A percentile compares a stretch with the other conserved stretches of the same genome.
phyloP scores from a whole-genome alignment of 2,888 invertebrate genomes.

The Antheraea assamensis region DNA sequence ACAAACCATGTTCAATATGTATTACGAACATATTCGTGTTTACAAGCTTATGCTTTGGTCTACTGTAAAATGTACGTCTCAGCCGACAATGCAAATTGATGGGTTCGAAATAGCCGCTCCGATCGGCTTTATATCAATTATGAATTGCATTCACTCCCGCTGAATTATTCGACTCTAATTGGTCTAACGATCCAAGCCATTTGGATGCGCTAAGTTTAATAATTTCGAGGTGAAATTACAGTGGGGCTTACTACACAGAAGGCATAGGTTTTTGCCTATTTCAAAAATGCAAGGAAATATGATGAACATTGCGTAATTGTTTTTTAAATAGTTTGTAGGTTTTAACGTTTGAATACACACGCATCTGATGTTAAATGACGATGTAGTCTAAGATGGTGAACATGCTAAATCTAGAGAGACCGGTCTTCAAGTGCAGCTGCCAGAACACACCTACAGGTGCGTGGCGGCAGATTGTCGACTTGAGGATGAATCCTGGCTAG shows the following conservation, averaged over 20 bases:
- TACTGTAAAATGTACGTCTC: neutral
- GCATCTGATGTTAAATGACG: too few species aligned
- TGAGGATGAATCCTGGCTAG: too few species aligned
- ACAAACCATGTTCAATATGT: too few species aligned
- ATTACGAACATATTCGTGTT: neutral
- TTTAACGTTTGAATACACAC: too few species aligned
- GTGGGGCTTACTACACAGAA: neutral
- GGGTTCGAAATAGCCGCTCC: constrained; percentile 37
- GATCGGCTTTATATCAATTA: constrained; percentile 30
- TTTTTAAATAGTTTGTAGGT: too few species aligned
- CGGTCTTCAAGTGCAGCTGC: too few species aligned
- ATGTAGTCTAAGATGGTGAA: too few species aligned
- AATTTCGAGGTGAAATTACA: constrained; percentile 1
- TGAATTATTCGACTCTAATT: constrained; percentile 44
- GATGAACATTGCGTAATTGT: too few species aligned
- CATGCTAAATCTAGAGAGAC: too few species aligned
- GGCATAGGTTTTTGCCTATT: neutral
- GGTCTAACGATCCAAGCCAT: constrained; percentile 26
- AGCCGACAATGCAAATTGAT: constrained; percentile 31
- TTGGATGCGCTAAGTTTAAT: constrained; percentile 14
- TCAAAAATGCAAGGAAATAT: neutral
- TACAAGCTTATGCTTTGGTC: neutral
- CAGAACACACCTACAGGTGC: too few species aligned
- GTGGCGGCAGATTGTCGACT: too few species aligned
- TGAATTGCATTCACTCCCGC: constrained; percentile 46